Percentiles rank a stretch among this genome's conserved stretches.
Evolutionary conservation across 2,888 invertebrate genomes (phyloP).

Genomic region (Deroplatys truncata): DNA sequence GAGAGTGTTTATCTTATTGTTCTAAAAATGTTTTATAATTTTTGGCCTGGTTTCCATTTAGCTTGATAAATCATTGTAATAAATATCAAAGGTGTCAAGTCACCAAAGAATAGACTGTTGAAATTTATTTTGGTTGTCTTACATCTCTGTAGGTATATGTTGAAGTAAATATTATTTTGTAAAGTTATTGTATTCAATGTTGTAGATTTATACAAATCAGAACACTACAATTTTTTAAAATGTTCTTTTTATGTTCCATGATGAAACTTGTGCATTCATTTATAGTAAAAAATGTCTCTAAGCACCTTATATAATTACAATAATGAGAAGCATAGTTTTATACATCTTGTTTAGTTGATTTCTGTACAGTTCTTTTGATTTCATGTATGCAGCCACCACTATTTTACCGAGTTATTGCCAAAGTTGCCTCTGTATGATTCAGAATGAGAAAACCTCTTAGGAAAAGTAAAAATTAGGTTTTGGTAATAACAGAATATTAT

Average conservation of each 20-base stretch:
- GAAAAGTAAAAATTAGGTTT: background rate
- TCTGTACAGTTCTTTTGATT: background rate
- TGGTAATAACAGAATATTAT: background rate
- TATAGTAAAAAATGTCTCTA: background rate
- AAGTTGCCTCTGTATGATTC: slow-evolving; percentile 5
- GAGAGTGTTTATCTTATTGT: background rate
- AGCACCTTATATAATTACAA: background rate
- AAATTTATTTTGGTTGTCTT: background rate
- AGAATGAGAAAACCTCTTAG: background rate
- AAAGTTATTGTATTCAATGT: background rate
- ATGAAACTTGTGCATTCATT: background rate
- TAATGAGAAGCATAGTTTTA: background rate
- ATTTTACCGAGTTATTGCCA: background rate
- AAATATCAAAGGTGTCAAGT: background rate
- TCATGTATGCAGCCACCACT: background rate
- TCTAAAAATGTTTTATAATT: background rate
- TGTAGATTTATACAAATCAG: background rate
- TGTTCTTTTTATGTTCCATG: background rate
- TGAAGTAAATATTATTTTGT: background rate
- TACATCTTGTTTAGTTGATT: background rate
- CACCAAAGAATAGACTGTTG: background rate
- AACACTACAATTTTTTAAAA: background rate
- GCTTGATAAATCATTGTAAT: background rate
- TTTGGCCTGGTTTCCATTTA: background rate
- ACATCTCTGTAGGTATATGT: background rate